Conservation (phyloP, 2,113 vertebrate genomes). For the Salvelinus namaycush region DNA sequence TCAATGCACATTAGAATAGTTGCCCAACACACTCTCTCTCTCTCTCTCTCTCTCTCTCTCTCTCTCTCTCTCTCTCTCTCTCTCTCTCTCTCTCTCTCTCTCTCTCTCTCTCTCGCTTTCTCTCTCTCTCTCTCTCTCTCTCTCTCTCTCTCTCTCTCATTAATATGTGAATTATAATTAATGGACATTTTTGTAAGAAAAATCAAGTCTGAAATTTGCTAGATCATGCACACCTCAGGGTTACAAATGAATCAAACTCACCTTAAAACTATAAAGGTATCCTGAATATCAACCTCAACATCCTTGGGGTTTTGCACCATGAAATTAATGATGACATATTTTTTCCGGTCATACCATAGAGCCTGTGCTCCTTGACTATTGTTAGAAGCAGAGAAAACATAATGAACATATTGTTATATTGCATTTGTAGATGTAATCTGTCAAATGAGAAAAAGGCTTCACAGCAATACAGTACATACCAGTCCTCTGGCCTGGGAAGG, state of each 20-base stretch:
- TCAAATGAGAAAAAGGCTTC: neutral
- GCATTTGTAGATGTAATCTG: neutral
- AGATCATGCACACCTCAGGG: neutral
- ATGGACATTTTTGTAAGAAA: too few species aligned
- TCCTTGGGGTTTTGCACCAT: conserved; percentile 85
- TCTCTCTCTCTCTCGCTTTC: too few species aligned
- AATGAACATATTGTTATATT: neutral
- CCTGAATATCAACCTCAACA: conserved; percentile 81
- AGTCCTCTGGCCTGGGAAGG: conserved; percentile 44
- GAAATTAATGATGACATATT: conserved; percentile 88
- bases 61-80: too few species aligned
- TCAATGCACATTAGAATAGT: neutral
- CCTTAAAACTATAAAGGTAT: conserved; percentile 86
- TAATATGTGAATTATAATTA: too few species aligned
- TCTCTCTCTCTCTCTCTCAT: neutral
- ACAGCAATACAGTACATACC: conserved; percentile 35
- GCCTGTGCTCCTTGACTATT: conserved; percentile 84
- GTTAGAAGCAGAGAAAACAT: conserved; percentile 14
- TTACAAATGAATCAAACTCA: conserved; percentile 49
- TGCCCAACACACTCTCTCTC: neutral
- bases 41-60: too few species aligned
- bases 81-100: too few species aligned
- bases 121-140: too few species aligned
- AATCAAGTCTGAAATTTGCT: too few species aligned
- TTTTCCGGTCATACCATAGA: conserved; percentile 90